Base-by-base conservation (phyloP, 2,113 vertebrate species). In the Tragelaphus strepsiceros region DNA sequence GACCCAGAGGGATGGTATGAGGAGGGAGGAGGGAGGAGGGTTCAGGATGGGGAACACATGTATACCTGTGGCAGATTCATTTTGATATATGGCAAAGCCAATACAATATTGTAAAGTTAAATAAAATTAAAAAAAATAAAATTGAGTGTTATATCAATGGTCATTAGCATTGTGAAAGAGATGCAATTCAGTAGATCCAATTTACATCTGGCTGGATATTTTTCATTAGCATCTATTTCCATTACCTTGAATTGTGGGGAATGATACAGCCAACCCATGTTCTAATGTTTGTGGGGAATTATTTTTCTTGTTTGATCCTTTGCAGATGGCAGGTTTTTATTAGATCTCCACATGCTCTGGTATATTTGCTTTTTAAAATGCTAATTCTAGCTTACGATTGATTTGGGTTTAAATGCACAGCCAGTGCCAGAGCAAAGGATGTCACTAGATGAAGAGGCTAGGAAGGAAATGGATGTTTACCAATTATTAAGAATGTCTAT, bases 361-460 rank as follows among this genome's bases (percentile, higher is more conserved):
- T 83, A 26, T 67, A 58, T 58, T 94, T 92, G 35, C 61, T 71
- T 61, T 12, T 43, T 43, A 2, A 43, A 59, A 19, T 0, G 9
- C 12, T 19, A 84, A 59, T 82, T 8, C 54, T 54, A 92, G 26
- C 71, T 94, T 88, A 71, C 71, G 64, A 71, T 35, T 67, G 93
- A 78, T 97, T 92, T 82, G 91, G n/a, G 71, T 95, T 94, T 87
- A 90, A 97, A 77, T 81, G 53, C 24, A 91, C 30, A 39, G 11
- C 30, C 78, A 74, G 74, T 59, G 7, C 59, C 74, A 91, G 88
- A 86, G 39, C 71, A 59, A 93, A 92, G 2, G 28, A 13, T 90
- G 49, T 35, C 54, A 88, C 14, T 90, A 77, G 93, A 78, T 88
- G 49, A 96, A 94, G n/a, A 64, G n/a, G 13, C 35, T 90, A 85